Conservation (phyloP, 1,140 invertebrate genomes). For the Diplogasteroides magnus region DNA sequence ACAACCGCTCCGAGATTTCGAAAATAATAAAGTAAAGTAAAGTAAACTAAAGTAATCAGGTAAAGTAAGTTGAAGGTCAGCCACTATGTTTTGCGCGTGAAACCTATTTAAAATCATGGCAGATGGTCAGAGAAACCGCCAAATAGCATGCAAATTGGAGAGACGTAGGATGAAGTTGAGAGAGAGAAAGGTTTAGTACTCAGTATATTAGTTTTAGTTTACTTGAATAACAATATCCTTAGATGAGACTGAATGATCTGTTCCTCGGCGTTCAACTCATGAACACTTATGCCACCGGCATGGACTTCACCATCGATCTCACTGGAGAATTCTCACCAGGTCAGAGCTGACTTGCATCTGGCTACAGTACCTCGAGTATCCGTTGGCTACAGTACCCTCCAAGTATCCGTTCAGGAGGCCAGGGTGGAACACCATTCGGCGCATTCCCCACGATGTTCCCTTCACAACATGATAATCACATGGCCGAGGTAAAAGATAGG, state of each 20-base stretch:
- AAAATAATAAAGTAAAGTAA: too few relatives aligned
- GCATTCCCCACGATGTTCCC: conserved; percentile 53
- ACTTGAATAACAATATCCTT: conserved; percentile 25
- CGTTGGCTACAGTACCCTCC: too few relatives aligned
- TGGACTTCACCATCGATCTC: conserved; percentile 50
- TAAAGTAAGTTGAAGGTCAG: too few relatives aligned
- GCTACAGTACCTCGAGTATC: neutral
- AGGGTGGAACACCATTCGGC: conserved; percentile 49
- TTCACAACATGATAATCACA: conserved; percentile 37
- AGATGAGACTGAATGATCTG: conserved; percentile 48
- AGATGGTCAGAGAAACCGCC: too few relatives aligned
- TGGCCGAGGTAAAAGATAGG: too few relatives aligned
- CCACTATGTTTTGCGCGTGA: too few relatives aligned
- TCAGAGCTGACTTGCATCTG: neutral
- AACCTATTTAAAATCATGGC: too few relatives aligned
- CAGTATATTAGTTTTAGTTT: too few relatives aligned
- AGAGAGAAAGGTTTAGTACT: too few relatives aligned
- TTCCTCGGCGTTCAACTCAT: conserved; percentile 47
- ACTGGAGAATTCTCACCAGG: conserved; percentile 48
- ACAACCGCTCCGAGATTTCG: neutral
- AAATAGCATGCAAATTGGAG: too few relatives aligned
- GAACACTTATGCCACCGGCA: conserved; percentile 48
- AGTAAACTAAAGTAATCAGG: too few relatives aligned
- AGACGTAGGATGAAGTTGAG: too few relatives aligned
- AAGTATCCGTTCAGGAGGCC: conserved; percentile 19